Evolutionary conservation across 2,888 invertebrate genomes (phyloP), one percentile per base, ranked within the genome.

Genomic region (Caenorhabditis panamensis): DNA sequence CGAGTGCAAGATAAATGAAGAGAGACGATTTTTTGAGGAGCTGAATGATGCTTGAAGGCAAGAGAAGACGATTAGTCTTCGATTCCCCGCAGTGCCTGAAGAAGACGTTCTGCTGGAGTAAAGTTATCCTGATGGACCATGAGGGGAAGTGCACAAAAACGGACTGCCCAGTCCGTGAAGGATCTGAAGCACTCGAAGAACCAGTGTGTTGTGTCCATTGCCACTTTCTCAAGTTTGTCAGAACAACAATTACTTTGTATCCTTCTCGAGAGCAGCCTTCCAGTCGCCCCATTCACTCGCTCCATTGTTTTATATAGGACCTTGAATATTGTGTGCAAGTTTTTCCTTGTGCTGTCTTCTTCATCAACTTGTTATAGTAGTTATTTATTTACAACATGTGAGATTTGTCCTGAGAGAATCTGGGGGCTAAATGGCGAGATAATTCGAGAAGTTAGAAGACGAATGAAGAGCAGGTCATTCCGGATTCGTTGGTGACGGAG

Each of bases 381-480:
- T 41, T 58, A 54, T 54, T 59, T 37, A 61, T 61, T 53, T 37
- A 71, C 51, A 61, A 49, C 63, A 49, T 37, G 31, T 31, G 61
- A 71, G 63, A 63, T 63, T 63, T 53, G 49, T 72, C 63, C 72
- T 63, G 72, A 72, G 72, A 72, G 71, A 54, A 41, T 72, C 63
- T 36, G 54, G 66, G 59, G 47, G 51, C 3, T 28, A 41, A 28
- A 28, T 22, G 3, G 59, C 5, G 36, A 20, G 31, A 31, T 4
- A 13, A 13, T 6, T 41, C 13, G 26, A 63, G 20, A 4, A 47
- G n/a, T 68, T 77, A 81, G 72, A 81, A 81, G 24, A 81, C 81
- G 37, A 81, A 81, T 3, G 81, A 64, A 18, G 81, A 81, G 56
- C 81, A 81, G n/a, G 81, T 81, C 61, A 81, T 53, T 49, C 75